Percentiles rank a stretch among this genome's conserved stretches.
phyloP scores from a whole-genome alignment of 2,888 invertebrate species.

The Hartigia nigra region DNA sequence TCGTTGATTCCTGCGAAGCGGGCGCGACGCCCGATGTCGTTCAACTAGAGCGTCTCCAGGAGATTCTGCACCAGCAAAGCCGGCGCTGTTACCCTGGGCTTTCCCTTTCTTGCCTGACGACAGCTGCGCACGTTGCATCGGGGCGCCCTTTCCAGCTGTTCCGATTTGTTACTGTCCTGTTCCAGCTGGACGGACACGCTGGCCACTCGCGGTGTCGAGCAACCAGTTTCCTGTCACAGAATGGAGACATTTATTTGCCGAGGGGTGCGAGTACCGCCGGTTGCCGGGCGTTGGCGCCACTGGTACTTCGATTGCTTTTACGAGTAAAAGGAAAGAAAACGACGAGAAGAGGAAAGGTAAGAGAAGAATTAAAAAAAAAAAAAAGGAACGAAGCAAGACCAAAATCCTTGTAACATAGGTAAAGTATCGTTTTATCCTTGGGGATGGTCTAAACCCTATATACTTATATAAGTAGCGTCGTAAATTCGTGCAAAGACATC shows the following conservation, averaged over 20 bases:
- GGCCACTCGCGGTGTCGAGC: conserved; percentile 57
- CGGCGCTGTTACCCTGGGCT: conserved; percentile 54
- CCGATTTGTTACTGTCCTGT: conserved; percentile 63
- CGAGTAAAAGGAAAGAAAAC: neutral
- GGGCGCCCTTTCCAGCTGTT: conserved; percentile 55
- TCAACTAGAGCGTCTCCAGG: conserved; percentile 58
- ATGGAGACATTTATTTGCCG: conserved; percentile 23
- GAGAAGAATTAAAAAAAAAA: neutral
- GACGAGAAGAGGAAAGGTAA: too few species aligned
- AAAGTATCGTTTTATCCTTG: neutral
- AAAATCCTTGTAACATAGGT: neutral
- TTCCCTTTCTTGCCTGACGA: conserved; percentile 51
- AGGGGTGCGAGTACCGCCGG: neutral
- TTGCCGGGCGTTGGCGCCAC: neutral
- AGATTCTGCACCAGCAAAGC: conserved; percentile 60
- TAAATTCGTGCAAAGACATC: neutral
- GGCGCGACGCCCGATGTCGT: conserved; percentile 2
- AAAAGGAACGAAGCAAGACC: neutral
- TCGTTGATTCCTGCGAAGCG: neutral
- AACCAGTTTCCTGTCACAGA: conserved; percentile 53
- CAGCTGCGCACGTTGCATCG: conserved; percentile 57
- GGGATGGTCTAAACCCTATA: neutral
- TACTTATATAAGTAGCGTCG: neutral
- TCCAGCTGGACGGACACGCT: conserved; percentile 60
- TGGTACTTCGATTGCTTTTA: neutral